These are phyloP conservation scores for Caranx melampygus DNA, from an alignment of 2,113 vertebrate genomes.

Conservation along the genomic window DNA sequence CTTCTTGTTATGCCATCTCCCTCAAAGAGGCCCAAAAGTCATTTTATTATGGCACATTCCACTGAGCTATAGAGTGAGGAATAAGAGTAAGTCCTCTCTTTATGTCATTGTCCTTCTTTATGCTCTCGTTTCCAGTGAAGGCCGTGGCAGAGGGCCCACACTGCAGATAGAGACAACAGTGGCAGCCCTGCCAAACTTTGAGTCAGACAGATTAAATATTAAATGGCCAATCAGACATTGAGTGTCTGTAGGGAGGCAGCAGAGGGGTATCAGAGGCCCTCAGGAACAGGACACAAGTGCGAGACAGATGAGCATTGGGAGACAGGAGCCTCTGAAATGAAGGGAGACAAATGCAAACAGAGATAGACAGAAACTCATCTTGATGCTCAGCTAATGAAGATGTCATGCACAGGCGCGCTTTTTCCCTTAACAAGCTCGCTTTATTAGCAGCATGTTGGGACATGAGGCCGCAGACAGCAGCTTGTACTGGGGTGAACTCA, in stretches of 20 bases:
- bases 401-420: slow-evolving; percentile 1
- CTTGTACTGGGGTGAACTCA: neutral
- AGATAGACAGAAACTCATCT: neutral
- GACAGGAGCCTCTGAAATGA: neutral
- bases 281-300: neutral
- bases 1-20: neutral
- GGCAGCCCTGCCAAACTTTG: slow-evolving; percentile 18
- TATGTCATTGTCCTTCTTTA: slow-evolving; percentile 9
- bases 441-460: neutral
- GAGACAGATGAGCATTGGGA: neutral
- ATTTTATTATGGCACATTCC: neutral
- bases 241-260: slow-evolving; percentile 7
- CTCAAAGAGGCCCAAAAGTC: neutral
- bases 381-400: slow-evolving; percentile 11
- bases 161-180: slow-evolving; percentile 6
- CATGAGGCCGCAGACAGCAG: neutral
- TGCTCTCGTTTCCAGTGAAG: neutral
- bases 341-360: neutral
- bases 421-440: slow-evolving; percentile 2
- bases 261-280: neutral
- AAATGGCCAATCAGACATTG: slow-evolving; percentile 37
- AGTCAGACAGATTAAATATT: slow-evolving; percentile 51
- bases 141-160: slow-evolving; percentile 30
- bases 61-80: neutral
- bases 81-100: neutral